These are phyloP conservation scores for Platyscapa corneri DNA, from an alignment of 1,140 invertebrate genomes.

Conservation along the genomic window DNA sequence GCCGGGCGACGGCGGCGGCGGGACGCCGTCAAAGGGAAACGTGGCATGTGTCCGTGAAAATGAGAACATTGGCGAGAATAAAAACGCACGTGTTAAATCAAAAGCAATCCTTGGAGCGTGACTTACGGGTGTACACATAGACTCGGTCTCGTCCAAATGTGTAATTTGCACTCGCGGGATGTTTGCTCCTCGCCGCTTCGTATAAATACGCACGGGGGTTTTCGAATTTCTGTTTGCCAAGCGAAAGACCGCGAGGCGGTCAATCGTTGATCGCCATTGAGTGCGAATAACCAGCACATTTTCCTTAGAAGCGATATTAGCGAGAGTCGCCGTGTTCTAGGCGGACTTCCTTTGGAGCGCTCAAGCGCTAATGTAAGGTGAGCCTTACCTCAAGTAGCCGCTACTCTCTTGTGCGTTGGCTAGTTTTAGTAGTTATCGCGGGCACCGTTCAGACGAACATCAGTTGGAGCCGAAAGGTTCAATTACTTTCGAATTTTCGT, in stretches of 20 bases:
- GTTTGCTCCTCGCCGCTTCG: not conserved
- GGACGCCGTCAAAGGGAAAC: too few relatives aligned
- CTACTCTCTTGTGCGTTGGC: too few relatives aligned
- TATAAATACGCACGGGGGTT: not conserved
- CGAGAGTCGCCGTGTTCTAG: not conserved
- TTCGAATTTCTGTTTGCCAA: not conserved
- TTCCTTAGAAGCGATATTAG: not conserved
- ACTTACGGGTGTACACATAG: not conserved
- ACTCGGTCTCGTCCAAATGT: not conserved
- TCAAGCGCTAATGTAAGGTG: too few relatives aligned
- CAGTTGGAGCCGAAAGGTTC: not conserved
- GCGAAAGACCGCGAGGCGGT: not conserved
- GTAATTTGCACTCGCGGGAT: constrained; percentile 22
- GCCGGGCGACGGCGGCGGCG: too few relatives aligned
- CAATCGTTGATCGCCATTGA: not conserved
- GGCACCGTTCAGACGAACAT: too few relatives aligned
- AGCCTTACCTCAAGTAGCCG: too few relatives aligned
- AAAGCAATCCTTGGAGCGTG: not conserved
- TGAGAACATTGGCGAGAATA: too few relatives aligned
- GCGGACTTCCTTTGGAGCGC: too few relatives aligned
- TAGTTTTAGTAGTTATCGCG: not conserved
- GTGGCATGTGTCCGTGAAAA: too few relatives aligned
- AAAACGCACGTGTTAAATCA: not conserved
- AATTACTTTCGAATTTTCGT: not conserved
- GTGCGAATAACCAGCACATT: not conserved